Conservation (phyloP, 1,140 invertebrate species). For the Megalopta genalis region DNA sequence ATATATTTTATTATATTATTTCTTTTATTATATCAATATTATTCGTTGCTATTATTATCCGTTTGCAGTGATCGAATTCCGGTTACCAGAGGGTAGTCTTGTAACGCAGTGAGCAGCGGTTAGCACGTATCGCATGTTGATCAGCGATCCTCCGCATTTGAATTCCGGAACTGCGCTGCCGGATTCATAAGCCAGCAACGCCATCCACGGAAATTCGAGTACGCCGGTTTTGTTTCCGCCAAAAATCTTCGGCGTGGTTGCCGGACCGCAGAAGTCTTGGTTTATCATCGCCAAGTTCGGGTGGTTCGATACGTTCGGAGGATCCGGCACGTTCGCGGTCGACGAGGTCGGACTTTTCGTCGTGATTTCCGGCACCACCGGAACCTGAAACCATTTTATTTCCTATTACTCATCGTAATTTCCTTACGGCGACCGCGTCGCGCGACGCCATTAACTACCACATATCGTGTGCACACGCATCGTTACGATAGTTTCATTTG, state of each 20-base stretch:
- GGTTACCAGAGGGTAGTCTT: conserved; percentile 68
- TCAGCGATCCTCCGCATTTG: conserved; percentile 84
- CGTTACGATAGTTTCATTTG: too few relatives aligned
- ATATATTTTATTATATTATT: too few relatives aligned
- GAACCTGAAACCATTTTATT: background rate
- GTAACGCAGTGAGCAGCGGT: conserved; percentile 87
- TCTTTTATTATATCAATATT: too few relatives aligned
- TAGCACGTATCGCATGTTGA: conserved; percentile 84
- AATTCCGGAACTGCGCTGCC: conserved; percentile 77
- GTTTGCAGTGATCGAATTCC: background rate
- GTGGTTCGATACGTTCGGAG: conserved; percentile 80
- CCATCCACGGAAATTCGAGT: conserved; percentile 86
- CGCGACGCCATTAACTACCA: too few relatives aligned
- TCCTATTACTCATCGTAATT: background rate
- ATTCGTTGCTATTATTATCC: too few relatives aligned
- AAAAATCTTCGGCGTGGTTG: conserved; percentile 77
- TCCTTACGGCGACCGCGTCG: too few relatives aligned
- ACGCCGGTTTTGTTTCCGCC: conserved; percentile 82
- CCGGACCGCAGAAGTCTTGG: conserved; percentile 72
- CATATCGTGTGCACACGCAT: too few relatives aligned
- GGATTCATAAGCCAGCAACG: conserved; percentile 80
- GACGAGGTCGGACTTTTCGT: background rate
- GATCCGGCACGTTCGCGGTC: conserved; percentile 13
- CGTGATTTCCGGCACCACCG: too few relatives aligned
- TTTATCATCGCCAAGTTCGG: conserved; percentile 80